Base-by-base conservation (phyloP, 2,797 vertebrate species). In the Morus bassanus region DNA sequence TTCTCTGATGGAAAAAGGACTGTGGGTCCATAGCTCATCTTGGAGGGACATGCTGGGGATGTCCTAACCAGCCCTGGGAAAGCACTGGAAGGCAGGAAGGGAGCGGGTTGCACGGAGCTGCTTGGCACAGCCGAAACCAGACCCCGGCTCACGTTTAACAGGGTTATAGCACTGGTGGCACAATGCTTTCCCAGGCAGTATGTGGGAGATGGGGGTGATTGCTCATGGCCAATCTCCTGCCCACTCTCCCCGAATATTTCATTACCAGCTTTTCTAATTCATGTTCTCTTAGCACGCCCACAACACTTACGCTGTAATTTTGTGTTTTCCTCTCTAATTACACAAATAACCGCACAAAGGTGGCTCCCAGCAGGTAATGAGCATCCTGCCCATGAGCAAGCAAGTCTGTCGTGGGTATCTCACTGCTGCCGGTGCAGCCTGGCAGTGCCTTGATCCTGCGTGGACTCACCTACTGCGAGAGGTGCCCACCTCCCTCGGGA, bases 391-490 rank as follows among this genome's bases (percentile, higher is more conserved):
- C 2, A 2, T 4, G 54, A 65, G 46, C 15, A 23, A 50, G 24
- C 25, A 11, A 18, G 9, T 6, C 54, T 56, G 30, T 41, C 3
- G 2, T 6, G 37, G 50, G 33, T 57, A 63, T 23, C 48, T 39
- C 2, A 0, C 24, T 27, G 14, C 28, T 30, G 17, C 37, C 0
- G 13, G 25, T 2, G 39, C 74, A 53, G 59, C 35, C 64, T 33
- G 41, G 64, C 56, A 57, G 39, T 2, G 0, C 53, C 68, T 46
- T 12, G 23, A 14, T 53, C 39, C 18, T 15, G 18, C 4, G 0
- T 3, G 10, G 25, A 30, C 24, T n/a, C 27, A 35, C 5, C 30
- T 10, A 3, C 39, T 33, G 72, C 2, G 4, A 63, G 50, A 64
- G 41, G 8, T 28, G 13, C 27, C 30, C 9, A 0, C 46, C 48